A percentile compares a stretch with the other conserved stretches of the same genome.
Evolutionary conservation across 2,113 vertebrate genomes (phyloP).

Genomic region (Dipodomys merriami): DNA sequence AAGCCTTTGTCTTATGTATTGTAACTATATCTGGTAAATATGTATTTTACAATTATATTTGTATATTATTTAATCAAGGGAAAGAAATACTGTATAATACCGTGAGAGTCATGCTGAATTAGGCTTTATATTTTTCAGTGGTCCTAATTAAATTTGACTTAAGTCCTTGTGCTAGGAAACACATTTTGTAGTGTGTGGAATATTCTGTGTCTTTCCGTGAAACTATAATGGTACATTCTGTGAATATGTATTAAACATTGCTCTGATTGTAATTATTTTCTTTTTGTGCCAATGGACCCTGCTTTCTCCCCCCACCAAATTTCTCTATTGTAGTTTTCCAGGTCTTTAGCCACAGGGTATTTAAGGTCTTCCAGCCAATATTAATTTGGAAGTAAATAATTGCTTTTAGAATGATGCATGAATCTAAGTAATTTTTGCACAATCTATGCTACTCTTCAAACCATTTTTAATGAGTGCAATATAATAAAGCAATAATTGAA

Average conservation of each 20-base stretch:
- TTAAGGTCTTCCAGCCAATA: constrained; percentile 49
- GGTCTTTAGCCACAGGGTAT: constrained; percentile 19
- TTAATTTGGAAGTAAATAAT: constrained; percentile 76
- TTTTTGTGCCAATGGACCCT: constrained; percentile 29
- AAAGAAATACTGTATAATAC: constrained; percentile 1
- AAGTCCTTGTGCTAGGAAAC: not conserved
- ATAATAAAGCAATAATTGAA: constrained; percentile 74
- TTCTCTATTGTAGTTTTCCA: constrained; percentile 16
- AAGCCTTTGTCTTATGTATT: not conserved
- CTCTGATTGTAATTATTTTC: constrained; percentile 44
- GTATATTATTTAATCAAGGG: not conserved
- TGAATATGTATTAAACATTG: constrained; percentile 29
- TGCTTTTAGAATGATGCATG: constrained; percentile 72
- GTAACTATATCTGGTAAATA: not conserved
- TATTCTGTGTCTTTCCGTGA: not conserved
- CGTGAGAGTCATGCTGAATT: constrained; percentile 7
- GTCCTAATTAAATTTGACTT: not conserved
- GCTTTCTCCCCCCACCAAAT: too few relatives aligned
- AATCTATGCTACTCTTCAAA: constrained; percentile 61
- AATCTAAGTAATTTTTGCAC: constrained; percentile 74
- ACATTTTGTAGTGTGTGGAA: not conserved
- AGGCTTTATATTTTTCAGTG: not conserved
- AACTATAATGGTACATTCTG: not conserved
- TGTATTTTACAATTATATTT: not conserved
- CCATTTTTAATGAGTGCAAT: constrained; percentile 72